phyloP scores from a whole-genome alignment of 2,797 vertebrate genomes.

The Gorsachius magnificus region DNA sequence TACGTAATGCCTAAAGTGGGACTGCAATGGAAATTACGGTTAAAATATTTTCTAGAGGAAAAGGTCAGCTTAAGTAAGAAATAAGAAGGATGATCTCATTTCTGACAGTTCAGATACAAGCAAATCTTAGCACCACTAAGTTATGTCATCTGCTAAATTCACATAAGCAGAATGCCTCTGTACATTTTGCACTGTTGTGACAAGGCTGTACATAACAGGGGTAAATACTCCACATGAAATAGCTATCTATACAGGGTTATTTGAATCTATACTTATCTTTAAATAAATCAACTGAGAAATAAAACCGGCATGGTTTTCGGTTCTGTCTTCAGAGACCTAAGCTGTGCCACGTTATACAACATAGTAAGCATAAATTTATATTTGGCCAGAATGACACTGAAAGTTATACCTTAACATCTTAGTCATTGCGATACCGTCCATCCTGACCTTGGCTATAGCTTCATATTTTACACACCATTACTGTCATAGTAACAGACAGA shows the following conservation, averaged over 20 bases:
- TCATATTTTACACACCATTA: conserved; percentile 65
- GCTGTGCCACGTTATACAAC: conserved; percentile 3
- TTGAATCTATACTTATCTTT: conserved; percentile 38
- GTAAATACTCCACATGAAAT: conserved; percentile 6
- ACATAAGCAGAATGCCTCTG: conserved; percentile 13
- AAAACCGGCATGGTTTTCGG: not conserved
- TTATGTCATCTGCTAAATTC: conserved; percentile 56
- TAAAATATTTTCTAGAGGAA: conserved; percentile 33
- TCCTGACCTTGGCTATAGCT: conserved; percentile 54
- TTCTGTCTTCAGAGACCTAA: conserved; percentile 15
- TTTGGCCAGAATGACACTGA: not conserved
- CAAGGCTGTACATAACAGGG: not conserved
- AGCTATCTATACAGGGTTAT: not conserved
- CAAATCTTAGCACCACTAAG: conserved; percentile 25
- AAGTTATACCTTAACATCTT: conserved; percentile 5
- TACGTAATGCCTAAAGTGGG: not conserved
- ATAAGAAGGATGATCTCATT: conserved; percentile 34
- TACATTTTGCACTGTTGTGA: conserved; percentile 33
- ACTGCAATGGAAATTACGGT: conserved; percentile 33
- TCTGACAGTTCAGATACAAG: conserved; percentile 50
- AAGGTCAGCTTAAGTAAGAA: conserved; percentile 33
- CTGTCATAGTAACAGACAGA: conserved; percentile 58
- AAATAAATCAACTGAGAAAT: conserved; percentile 24
- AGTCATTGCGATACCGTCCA: conserved; percentile 18
- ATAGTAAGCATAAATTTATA: not conserved